phyloP scores from a whole-genome alignment of 2,113 vertebrate species.

The Lamprologus tigripictilis region DNA sequence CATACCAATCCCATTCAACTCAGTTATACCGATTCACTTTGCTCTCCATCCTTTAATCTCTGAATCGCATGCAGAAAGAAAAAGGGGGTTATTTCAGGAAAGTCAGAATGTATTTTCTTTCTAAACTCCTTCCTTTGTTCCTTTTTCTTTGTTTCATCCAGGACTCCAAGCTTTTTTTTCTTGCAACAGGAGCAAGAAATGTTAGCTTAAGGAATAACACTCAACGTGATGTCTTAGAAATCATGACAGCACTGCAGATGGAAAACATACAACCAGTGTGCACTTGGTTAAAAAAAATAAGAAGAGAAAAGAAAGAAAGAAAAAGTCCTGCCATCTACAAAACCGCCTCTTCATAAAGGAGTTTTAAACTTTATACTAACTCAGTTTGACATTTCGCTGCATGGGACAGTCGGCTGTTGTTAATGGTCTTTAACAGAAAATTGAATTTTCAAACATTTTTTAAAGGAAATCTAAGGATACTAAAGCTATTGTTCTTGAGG shows the following conservation, averaged over 20 bases:
- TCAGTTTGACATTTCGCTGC: background rate
- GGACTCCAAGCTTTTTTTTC: slow-evolving; percentile 10
- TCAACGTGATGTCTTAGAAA: background rate
- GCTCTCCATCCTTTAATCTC: slow-evolving; percentile 32
- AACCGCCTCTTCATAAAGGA: background rate
- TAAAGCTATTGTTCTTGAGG: background rate
- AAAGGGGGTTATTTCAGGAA: slow-evolving; percentile 31
- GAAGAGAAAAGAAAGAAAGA: background rate
- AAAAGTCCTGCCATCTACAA: background rate
- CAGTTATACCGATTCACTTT: slow-evolving; percentile 1
- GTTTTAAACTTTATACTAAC: background rate
- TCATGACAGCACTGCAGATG: background rate
- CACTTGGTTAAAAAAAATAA: background rate
- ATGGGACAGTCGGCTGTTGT: background rate
- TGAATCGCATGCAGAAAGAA: slow-evolving; percentile 4
- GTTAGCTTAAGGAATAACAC: slow-evolving; percentile 4
- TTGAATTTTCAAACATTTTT: background rate
- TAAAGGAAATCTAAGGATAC: background rate
- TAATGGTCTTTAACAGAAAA: background rate
- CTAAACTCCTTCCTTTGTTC: background rate
- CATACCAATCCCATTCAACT: background rate
- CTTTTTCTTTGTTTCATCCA: background rate
- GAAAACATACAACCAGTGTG: slow-evolving; percentile 4
- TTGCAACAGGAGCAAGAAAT: slow-evolving; percentile 16
- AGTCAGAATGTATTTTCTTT: background rate